Percentiles rank a stretch among this genome's conserved stretches.
Conservation (phyloP, 1,140 invertebrate species). For the Diploscapter pachys region DNA sequence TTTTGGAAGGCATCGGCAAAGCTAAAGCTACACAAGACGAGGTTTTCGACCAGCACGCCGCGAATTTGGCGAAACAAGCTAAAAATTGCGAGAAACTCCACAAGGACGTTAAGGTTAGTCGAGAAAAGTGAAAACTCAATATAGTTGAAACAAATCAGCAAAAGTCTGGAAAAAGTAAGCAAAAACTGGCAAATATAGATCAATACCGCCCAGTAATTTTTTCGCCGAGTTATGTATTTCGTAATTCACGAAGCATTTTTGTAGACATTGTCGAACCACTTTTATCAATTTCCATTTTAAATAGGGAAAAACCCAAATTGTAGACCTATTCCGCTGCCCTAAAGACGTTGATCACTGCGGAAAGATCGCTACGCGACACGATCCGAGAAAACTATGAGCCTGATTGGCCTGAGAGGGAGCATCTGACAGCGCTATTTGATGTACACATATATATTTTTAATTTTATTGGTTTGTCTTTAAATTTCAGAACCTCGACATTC, state of each 20-base stretch:
- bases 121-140: neutral
- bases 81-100: constrained; percentile 36
- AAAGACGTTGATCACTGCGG: constrained; percentile 26
- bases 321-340: constrained; percentile 32
- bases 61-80: constrained; percentile 36
- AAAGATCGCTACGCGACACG: constrained; percentile 37
- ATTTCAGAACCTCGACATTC: constrained; percentile 37
- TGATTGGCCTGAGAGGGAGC: constrained; percentile 38
- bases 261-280: too few relatives aligned
- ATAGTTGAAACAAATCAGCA: neutral
- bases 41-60: constrained; percentile 36
- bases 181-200: neutral
- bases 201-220: neutral
- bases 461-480: neutral
- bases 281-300: too few relatives aligned
- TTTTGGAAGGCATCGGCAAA: constrained; percentile 39
- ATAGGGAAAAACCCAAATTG: neutral
- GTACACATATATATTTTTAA: constrained; percentile 1
- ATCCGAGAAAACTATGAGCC: constrained; percentile 37
- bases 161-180: too few relatives aligned
- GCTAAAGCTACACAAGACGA: constrained; percentile 39
- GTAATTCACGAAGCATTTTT: too few relatives aligned
- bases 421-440: constrained; percentile 29
- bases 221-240: neutral
- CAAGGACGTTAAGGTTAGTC: constrained; percentile 35